Percentiles rank a stretch among this genome's conserved stretches.
Conservation (phyloP, 2,113 vertebrate genomes). For the Acrocephalus kingi region DNA sequence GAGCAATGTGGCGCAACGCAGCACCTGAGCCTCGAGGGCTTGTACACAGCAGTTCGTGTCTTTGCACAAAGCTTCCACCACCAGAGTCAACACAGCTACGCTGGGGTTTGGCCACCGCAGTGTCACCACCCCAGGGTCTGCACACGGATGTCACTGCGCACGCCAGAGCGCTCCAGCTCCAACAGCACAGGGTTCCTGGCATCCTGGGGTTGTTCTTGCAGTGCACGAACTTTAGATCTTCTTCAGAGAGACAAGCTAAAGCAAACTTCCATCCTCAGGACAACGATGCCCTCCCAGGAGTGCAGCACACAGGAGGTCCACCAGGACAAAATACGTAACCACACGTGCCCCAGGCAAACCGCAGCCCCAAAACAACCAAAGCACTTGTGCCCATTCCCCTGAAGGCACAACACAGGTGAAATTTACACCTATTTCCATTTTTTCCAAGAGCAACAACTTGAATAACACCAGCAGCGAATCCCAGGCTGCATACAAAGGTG, state of each 20-base stretch:
- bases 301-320: background rate
- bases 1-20: fast-evolving
- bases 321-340: background rate
- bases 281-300: background rate
- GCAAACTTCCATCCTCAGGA: slow-evolving; percentile 3
- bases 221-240: background rate
- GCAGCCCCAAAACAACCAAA: background rate
- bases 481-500: background rate
- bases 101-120: background rate
- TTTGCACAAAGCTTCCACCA: background rate
- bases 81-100: background rate
- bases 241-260: background rate
- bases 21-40: background rate
- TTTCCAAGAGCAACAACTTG: background rate
- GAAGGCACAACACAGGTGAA: background rate
- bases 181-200: background rate
- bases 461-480: fast-evolving
- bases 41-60: background rate
- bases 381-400: background rate
- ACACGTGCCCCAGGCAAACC: fast-evolving
- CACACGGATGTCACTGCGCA: fast-evolving
- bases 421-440: background rate
- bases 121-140: background rate
- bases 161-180: background rate
- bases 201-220: background rate